Evolutionary conservation across 2,888 invertebrate genomes (phyloP), one percentile per base, ranked within the genome.

Genomic region (Molorchus minor): DNA sequence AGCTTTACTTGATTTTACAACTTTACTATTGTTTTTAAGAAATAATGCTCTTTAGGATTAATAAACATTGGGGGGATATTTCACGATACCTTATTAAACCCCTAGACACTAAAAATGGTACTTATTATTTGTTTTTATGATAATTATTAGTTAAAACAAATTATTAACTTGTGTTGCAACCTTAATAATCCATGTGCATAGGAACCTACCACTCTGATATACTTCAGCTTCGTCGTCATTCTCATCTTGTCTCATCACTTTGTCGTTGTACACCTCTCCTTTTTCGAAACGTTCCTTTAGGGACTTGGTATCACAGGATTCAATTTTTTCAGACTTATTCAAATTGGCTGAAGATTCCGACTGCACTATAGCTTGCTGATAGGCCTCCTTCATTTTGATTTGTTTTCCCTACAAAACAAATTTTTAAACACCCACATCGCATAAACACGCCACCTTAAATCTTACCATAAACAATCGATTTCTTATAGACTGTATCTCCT

Each of bases 321-420:
- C 86, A n/a, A 84, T 81, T 57, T 82, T 77, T 57, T 83, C 82
- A 12, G 83, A 77, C 1, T 79, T 75, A 13, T 77, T 76, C 63
- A 84, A 81, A 59, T 85, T 75, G 29, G 87, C 84, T 20, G 76
- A 74, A 0, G 77, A 75, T 77, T 91, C 92, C 59, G 90, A 91
- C 71, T 92, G 92, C 70, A 88, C 87, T 0, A 94, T 92, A 0
- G 94, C 94, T 75, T 94, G 93, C 75, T 95, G 94, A 77, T 95
- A 95, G 85, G 93, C 88, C 75, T 94, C 94, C 77, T 94, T 95
- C 81, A 95, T 91, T 75, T 93, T 93, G 29, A 78, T 93, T 82
- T 94, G 94, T 77, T 94, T 94, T 8, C 94, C 94, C 90, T 91
- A 80, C 12, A 82, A 82, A 46, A 54, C n/a, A 49, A 36, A 13